phyloP scores from a whole-genome alignment of 1,140 invertebrate genomes.

The Drusus annulatus region DNA sequence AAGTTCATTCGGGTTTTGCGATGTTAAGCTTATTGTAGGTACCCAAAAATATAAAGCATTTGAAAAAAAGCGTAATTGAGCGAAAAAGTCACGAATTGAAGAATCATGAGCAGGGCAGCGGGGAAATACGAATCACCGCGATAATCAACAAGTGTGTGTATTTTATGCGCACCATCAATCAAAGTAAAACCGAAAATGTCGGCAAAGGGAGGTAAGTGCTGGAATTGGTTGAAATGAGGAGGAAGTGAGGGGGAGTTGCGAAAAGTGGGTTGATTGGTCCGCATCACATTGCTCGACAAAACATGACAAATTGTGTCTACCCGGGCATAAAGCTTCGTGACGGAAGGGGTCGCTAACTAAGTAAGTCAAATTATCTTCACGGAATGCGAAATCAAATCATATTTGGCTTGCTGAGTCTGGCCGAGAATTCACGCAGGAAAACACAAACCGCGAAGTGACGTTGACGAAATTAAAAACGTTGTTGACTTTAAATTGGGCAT shows the following conservation, averaged over 20 bases:
- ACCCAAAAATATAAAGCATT: too few relatives aligned
- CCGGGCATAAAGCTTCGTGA: slow-evolving; percentile 39
- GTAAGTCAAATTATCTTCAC: slow-evolving; percentile 22
- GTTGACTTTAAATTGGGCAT: too few relatives aligned
- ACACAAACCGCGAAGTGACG: neutral
- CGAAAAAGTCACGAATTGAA: neutral
- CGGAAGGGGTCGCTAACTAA: slow-evolving; percentile 38
- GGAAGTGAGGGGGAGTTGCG: neutral
- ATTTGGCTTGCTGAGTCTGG: neutral
- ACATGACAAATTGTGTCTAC: slow-evolving; percentile 52
- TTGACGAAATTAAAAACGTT: too few relatives aligned
- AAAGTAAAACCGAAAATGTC: slow-evolving; percentile 32
- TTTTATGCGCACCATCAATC: slow-evolving; percentile 44
- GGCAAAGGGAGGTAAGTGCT: neutral
- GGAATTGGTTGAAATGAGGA: neutral
- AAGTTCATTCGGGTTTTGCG: too few relatives aligned
- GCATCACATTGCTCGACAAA: slow-evolving; percentile 52
- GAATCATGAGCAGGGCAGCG: neutral
- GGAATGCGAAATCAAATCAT: slow-evolving; percentile 15
- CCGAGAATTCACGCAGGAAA: neutral
- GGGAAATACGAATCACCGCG: slow-evolving; percentile 11
- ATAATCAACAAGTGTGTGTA: slow-evolving; percentile 54
- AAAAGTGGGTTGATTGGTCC: slow-evolving; percentile 28
- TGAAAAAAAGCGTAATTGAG: neutral
- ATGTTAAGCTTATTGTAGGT: too few relatives aligned